Evolutionary conservation across 2,888 invertebrate species (phyloP).

Genomic region (Auanema sp.): DNA sequence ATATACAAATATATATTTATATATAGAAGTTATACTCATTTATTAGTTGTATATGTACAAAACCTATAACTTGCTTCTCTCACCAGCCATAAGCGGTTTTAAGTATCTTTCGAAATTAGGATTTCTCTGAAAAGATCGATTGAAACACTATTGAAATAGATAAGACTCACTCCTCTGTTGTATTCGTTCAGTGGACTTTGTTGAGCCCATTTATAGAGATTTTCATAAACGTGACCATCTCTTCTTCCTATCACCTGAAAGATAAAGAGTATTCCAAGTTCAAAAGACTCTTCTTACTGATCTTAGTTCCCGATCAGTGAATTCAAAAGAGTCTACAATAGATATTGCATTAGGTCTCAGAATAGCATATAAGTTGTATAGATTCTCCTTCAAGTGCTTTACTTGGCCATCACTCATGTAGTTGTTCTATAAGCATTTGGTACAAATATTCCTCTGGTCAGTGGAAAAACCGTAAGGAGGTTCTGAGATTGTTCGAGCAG

Average conservation of each 20-base stretch:
- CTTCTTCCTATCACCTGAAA: constrained; percentile 59
- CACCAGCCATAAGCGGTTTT: constrained; percentile 44
- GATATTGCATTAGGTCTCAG: constrained; percentile 85
- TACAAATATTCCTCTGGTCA: no score
- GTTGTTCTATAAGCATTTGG: constrained; percentile 16
- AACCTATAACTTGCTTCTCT: constrained; percentile 19
- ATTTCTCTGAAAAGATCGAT: not conserved
- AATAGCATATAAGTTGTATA: constrained; percentile 30
- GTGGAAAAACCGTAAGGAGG: constrained; percentile 8
- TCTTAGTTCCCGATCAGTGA: constrained; percentile 65
- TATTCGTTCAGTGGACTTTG: constrained; percentile 42
- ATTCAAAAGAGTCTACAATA: constrained; percentile 87
- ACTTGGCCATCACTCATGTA: constrained; percentile 26
- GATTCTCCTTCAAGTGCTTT: constrained; percentile 20
- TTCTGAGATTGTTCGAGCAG: constrained; percentile 22
- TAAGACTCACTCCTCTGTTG: constrained; percentile 6
- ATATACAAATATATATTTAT: no score
- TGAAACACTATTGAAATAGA: no score
- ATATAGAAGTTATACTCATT: no score
- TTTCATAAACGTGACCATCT: constrained; percentile 66
- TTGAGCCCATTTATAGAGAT: constrained; percentile 65
- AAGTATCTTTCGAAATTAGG: constrained; percentile 41
- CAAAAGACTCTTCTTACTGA: constrained; percentile 59
- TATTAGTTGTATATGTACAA: no score
- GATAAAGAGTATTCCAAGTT: not conserved